Percentiles rank a stretch among this genome's conserved stretches.
Conservation (phyloP, 2,797 vertebrate species). For the Okamejei kenojei region DNA sequence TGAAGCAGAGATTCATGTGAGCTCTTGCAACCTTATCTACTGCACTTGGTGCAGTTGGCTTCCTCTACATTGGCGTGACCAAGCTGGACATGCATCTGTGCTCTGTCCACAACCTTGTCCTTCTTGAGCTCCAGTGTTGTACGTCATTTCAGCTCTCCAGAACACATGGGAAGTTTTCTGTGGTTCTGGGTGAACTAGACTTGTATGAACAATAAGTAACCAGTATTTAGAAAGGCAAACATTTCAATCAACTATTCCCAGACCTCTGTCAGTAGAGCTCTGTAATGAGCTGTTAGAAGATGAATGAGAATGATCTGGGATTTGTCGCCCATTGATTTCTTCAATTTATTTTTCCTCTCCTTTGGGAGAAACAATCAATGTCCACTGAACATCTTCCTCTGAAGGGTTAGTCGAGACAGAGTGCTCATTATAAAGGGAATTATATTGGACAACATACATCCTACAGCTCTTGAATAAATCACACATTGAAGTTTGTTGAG, state of each 20-base stretch:
- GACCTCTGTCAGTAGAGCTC: not conserved
- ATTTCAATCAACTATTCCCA: not conserved
- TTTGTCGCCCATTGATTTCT: slow-evolving; percentile 4
- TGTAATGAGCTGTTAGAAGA: not conserved
- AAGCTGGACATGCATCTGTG: too few relatives aligned
- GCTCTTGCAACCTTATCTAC: too few relatives aligned
- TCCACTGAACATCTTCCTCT: not conserved
- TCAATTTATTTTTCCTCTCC: slow-evolving; percentile 10
- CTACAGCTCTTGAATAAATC: not conserved
- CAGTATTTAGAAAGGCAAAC: not conserved
- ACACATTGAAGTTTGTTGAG: not conserved
- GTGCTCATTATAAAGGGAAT: not conserved
- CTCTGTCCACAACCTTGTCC: too few relatives aligned
- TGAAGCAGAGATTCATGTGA: too few relatives aligned
- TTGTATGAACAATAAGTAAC: not conserved
- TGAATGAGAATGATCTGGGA: not conserved
- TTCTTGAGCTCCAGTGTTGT: too few relatives aligned
- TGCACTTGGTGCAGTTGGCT: too few relatives aligned
- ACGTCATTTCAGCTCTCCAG: not conserved
- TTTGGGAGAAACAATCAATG: not conserved
- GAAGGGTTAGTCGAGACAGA: not conserved
- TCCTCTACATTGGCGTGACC: too few relatives aligned
- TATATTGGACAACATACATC: not conserved
- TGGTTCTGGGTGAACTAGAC: not conserved
- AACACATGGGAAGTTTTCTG: not conserved